A percentile compares a stretch with the other conserved stretches of the same genome.
phyloP scores from a whole-genome alignment of 1,140 invertebrate genomes.

The Cotesia chilonis region DNA sequence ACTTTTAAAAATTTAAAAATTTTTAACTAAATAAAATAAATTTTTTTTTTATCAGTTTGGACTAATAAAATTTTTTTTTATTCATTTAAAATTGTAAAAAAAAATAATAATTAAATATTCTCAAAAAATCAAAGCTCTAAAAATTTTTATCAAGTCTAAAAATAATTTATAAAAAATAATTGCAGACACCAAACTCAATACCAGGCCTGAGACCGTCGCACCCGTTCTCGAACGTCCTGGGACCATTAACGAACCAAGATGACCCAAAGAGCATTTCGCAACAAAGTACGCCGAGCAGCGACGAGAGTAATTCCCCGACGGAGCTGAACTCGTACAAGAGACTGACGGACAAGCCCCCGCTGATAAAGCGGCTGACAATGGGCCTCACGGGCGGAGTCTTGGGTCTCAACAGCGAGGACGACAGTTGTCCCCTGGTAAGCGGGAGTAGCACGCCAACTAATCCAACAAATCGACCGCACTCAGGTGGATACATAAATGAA shows the following conservation, averaged over 20 bases:
- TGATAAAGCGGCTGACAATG: constrained; percentile 81
- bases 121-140: no score
- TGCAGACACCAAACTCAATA: constrained; percentile 65
- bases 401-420: constrained; percentile 66
- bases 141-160: background rate
- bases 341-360: constrained; percentile 81
- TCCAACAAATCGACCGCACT: constrained; percentile 70
- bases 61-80: no score
- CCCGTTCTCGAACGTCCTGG: constrained; percentile 64
- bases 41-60: no score
- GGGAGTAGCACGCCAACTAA: constrained; percentile 67
- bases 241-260: constrained; percentile 58
- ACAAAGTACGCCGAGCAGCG: constrained; percentile 79
- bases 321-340: constrained; percentile 86
- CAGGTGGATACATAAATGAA: constrained; percentile 82
- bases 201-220: constrained; percentile 66
- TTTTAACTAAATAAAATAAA: no score
- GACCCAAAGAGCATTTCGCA: constrained; percentile 65
- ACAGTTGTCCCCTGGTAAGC: constrained; percentile 71
- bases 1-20: no score
- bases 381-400: constrained; percentile 69
- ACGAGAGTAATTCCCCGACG: constrained; percentile 88
- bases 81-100: no score
- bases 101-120: no score
- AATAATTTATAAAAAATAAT: background rate